Conservation (phyloP, 2,888 invertebrate species). For the Enchytraeus crypticus region DNA sequence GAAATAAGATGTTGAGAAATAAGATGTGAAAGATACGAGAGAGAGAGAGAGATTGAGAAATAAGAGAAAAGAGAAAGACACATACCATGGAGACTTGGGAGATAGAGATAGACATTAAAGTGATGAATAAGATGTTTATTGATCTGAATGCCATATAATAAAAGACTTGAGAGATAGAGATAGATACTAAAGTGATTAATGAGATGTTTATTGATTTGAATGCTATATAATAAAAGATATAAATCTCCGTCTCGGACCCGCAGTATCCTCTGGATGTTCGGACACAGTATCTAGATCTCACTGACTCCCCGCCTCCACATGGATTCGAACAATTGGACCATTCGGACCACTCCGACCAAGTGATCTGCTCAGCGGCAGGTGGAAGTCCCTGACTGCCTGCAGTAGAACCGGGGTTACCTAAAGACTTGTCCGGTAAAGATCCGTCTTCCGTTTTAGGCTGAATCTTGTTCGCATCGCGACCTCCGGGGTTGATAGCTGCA, state of each 20-base stretch:
- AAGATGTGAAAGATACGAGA: background rate
- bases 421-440: too few species aligned
- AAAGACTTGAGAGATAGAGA: background rate
- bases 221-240: too few species aligned
- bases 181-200: too few species aligned
- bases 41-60: background rate
- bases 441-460: too few species aligned
- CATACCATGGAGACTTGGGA: background rate
- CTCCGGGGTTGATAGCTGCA: too few species aligned
- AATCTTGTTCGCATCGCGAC: too few species aligned
- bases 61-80: background rate
- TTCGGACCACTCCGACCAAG: conserved; percentile 33
- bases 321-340: conserved; percentile 29
- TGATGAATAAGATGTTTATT: background rate
- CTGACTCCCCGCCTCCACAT: conserved; percentile 37
- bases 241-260: too few species aligned
- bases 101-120: background rate
- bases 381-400: too few species aligned
- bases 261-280: background rate
- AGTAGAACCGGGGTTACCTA: too few species aligned
- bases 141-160: background rate
- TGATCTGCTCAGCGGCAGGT: background rate
- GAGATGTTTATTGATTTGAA: too few species aligned
- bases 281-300: conserved; percentile 27
- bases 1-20: background rate